Base-by-base conservation (phyloP, 1,140 invertebrate species). In the Pemphigus obesinymphae region DNA sequence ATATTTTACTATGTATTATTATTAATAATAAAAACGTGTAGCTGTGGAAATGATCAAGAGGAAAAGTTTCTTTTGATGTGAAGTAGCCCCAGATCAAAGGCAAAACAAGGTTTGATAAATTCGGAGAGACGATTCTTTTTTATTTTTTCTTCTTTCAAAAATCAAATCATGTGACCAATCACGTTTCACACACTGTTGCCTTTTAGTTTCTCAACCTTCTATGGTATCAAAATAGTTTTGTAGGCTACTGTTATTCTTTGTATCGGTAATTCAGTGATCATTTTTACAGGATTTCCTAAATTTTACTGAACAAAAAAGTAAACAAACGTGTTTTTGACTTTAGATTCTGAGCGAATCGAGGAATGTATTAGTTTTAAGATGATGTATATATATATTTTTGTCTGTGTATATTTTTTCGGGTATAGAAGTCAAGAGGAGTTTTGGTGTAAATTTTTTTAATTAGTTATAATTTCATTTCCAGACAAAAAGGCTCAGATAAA, bases 81-180 rank as follows among this genome's bases (percentile, higher is more conserved):
- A 63, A 80, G 76, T 80, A 80, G 76, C 76, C 34, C 17, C 50
- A 80, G 50, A 80, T 80, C 76, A 80, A 80, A 80, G 76, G 48
- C 17, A 76, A 58, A 55, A 76, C 23, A 43, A 63, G 34, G 55
- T 80, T 78, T 78, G 31, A 78, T 78, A 58, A 78, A 78, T 78
- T 78, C 53, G 75, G 75, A 78, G 72, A 75, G 53, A 78, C 48
- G 55, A 55, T 75, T 75, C 31, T 75, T 75, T 75, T 73, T n/a
- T n/a, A n/a, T n/a, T n/a, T 75, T 53, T 23, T 20, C n/a, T 29
- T 61, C 29, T 40, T 37, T 61, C 37, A 40, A 40, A 80, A 80
- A 80, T 80, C 76, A 80, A 80, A 80, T 80, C 53, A 80, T 80
- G 55, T 80, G 76, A 80, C 76, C 76, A 63, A 80, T 61, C 53